A percentile compares a stretch with the other conserved stretches of the same genome.
Evolutionary conservation across 2,797 vertebrate genomes (phyloP).

Genomic region (Gastrophryne carolinensis): DNA sequence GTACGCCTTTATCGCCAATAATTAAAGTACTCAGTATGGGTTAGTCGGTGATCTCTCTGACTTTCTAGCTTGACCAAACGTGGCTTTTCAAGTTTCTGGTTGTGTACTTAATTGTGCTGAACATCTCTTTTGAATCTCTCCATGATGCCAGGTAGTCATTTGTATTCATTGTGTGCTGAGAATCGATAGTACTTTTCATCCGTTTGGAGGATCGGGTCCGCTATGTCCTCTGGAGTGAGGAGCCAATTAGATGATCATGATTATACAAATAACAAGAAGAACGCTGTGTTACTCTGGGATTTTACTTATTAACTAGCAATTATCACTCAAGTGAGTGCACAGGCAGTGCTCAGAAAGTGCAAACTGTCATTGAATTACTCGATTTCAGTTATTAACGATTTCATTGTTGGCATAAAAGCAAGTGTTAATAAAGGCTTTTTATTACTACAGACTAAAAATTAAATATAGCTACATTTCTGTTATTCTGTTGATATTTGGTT

Average conservation of each 20-base stretch:
- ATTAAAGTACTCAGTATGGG: too few relatives aligned
- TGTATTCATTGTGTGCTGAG: background rate
- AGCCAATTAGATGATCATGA: constrained; percentile 16
- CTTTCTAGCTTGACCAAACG: background rate
- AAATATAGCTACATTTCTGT: too few relatives aligned
- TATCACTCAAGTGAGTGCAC: background rate
- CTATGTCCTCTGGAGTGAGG: background rate
- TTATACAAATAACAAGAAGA: constrained; percentile 14
- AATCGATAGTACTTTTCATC: constrained; percentile 18
- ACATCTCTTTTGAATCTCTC: background rate
- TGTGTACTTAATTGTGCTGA: background rate
- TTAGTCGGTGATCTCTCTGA: too few relatives aligned
- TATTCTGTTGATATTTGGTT: too few relatives aligned
- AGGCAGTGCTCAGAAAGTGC: background rate
- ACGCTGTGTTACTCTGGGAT: background rate
- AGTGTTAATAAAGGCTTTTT: too few relatives aligned
- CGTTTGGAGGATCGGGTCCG: background rate
- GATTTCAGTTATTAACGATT: too few relatives aligned
- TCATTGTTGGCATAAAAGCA: too few relatives aligned
- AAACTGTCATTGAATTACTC: too few relatives aligned
- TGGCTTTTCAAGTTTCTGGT: background rate
- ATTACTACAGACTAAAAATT: too few relatives aligned
- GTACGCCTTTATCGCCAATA: too few relatives aligned
- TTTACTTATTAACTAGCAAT: constrained; percentile 6
- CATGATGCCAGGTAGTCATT: background rate